Base-by-base conservation (phyloP, 2,113 vertebrate species). In the Hippocampus comes region DNA sequence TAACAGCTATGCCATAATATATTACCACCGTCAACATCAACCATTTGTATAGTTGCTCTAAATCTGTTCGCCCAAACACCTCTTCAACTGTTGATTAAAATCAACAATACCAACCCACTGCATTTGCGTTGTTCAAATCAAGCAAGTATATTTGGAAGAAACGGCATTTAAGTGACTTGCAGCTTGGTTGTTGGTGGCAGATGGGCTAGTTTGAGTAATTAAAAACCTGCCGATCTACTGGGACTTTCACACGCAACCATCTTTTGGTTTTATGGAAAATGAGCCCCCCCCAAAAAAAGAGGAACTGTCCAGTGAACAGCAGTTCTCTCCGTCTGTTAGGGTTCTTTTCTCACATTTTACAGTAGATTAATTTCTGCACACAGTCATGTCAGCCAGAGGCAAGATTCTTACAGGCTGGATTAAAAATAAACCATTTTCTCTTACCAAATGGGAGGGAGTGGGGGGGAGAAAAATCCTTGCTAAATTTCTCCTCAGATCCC, bases 151-250 rank as follows among this genome's bases (percentile, higher is more conserved):
- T 60, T 30, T 25, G 25, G 57, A 30, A 30, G 17, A 34, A 61
- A 18, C 3, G 2, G 59, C 4, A 61, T 61, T 18, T 34, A 61
- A 61, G 7, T 61, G 27, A 61, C 27, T 34, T 61, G 27, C 59
- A 18, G 12, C 17, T 20, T 20, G 1, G 27, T 61, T 34, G 27
- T 34, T 34, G 27, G 59, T 61, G 59, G 15, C 59, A 61, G 59
- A 61, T 61, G 59, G 59, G 27, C 59, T 61, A 34, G 17, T 61
- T 61, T 30, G 17, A 61, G 59, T 61, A 61, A 61, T 61, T 34
- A 61, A 61, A 61, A 34, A 61, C 59, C 59, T 61, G 59, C 59
- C 34, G 17, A 61, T 61, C 59, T 34, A 34, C 59, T 34, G 59
- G 27, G 59, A 34, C 59, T 34, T 61, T 61, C 59, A 61, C 59